Base-by-base conservation (phyloP, 2,797 vertebrate genomes). In the Lepilemur ruficaudatus region DNA sequence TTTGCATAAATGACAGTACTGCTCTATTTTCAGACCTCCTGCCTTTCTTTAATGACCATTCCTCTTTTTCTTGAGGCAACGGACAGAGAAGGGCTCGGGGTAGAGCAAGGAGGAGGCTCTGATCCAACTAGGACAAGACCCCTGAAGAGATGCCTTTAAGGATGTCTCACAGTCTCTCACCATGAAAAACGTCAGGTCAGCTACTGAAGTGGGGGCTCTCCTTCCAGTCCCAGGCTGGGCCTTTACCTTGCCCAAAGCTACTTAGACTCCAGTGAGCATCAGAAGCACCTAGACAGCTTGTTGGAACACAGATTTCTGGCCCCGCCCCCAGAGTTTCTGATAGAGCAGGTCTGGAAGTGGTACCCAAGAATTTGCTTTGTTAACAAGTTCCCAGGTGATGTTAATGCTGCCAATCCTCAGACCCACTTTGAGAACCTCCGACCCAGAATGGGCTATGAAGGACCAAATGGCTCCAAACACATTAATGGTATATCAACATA, bases 11-110 rank as follows among this genome's bases (percentile, higher is more conserved):
- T 97, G 82, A 97, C 90, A 22, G 2, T 59, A 50, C 23, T 80
- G 65, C 57, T 98, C 87, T 97, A 91, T 96, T 95, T 94, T 87
- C 57, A 97, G 85, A 85, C 97, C 89, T 97, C 43, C 28, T 63
- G 28, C 30, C 91, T 97, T 94, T 96, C 50, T 87, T 96, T 97
- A 97, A 95, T 91, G 95, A 94, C 14, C 20, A 57, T 30, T 98
- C 94, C 7, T 93, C 38, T 82, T 93, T 95, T 89, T 76, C n/a
- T 91, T 90, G n/a, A 57, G 90, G 61, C 32, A 82, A 1, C 14
- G n/a, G 80, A 76, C 41, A 28, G 48, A 18, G 3, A 81, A 67
- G 59, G 2, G 9, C 50, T 23, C 12, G 0, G 8, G 1, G 0
- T n/a, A 43, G 17, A 57, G 38, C 43, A 48, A 73, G 28, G 15